Percentiles rank a stretch among this genome's conserved stretches.
phyloP scores from a whole-genome alignment of 1,140 invertebrate genomes.

The Drosophila arizonae region DNA sequence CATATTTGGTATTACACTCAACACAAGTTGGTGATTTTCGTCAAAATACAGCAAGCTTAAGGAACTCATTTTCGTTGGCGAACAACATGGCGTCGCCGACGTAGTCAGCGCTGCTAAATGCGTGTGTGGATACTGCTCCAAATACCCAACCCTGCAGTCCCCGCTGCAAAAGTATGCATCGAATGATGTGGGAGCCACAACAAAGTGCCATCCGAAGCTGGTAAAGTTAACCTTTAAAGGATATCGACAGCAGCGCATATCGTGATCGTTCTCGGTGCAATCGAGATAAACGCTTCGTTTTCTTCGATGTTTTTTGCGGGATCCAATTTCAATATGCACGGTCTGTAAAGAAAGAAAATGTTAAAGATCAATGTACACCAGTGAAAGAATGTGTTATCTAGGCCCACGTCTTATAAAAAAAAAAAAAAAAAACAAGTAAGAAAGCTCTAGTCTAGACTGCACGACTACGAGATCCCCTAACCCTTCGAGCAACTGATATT shows the following conservation, averaged over 20 bases:
- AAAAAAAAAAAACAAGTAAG: too few species aligned
- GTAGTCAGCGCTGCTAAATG: slow-evolving; percentile 93
- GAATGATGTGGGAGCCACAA: slow-evolving; percentile 97
- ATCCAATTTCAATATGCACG: slow-evolving; percentile 91
- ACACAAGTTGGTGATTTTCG: slow-evolving; percentile 93
- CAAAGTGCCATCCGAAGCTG: slow-evolving; percentile 99
- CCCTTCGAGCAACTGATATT: too few species aligned
- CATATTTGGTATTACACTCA: slow-evolving; percentile 95
- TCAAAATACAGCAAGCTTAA: slow-evolving; percentile 98
- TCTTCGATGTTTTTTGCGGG: slow-evolving; percentile 86
- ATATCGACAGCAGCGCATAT: slow-evolving; percentile 94
- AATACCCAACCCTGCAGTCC: slow-evolving; percentile 94
- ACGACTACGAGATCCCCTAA: too few species aligned
- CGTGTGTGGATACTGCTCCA: slow-evolving; percentile 96
- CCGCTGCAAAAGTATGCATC: slow-evolving; percentile 98
- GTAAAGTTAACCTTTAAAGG: slow-evolving; percentile 97
- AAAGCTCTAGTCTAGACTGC: too few species aligned
- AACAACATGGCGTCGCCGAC: slow-evolving; percentile 92
- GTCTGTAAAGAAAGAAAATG: slow-evolving; percentile 85
- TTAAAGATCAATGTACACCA: not conserved
- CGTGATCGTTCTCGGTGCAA: slow-evolving; percentile 84
- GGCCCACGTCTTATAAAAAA: too few species aligned
- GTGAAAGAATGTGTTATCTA: too few species aligned
- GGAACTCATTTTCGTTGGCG: slow-evolving; percentile 93
- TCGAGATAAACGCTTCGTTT: slow-evolving; percentile 85